Conservation (phyloP, 2,888 invertebrate species). For the Urechis unicinctus region DNA sequence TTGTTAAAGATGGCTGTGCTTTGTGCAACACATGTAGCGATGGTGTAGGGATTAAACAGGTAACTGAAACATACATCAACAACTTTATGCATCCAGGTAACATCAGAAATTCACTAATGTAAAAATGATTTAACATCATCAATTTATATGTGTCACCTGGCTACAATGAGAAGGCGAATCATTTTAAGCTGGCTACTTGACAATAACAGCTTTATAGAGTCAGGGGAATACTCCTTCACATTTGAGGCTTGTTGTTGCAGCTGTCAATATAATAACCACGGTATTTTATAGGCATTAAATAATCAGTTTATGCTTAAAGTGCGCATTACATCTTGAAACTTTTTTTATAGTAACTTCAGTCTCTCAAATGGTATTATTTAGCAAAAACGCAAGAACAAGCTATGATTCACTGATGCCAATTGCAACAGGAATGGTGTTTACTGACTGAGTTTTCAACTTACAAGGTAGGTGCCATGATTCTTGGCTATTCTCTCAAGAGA, state of each 20-base stretch:
- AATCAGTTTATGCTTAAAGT: no score
- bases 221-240: slow-evolving; percentile 8
- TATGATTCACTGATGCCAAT: no score
- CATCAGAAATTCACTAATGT: neutral
- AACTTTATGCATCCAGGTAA: neutral
- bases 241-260: slow-evolving; percentile 13
- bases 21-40: slow-evolving; percentile 79
- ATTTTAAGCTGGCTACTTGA: slow-evolving; percentile 5
- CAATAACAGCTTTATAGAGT: slow-evolving; percentile 13
- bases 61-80: slow-evolving; percentile 11
- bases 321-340: no score
- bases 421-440: neutral
- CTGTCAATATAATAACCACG: slow-evolving; percentile 6
- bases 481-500: slow-evolving; percentile 67
- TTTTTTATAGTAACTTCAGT: no score
- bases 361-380: no score
- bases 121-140: neutral
- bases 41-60: slow-evolving; percentile 63
- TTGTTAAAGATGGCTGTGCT: slow-evolving; percentile 88
- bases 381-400: no score
- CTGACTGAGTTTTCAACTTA: slow-evolving; percentile 26
- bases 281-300: neutral
- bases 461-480: slow-evolving; percentile 61
- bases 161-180: slow-evolving; percentile 15
- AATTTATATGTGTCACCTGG: slow-evolving; percentile 8